Conservation (phyloP, 2,888 invertebrate species). For the Cancer borealis region DNA sequence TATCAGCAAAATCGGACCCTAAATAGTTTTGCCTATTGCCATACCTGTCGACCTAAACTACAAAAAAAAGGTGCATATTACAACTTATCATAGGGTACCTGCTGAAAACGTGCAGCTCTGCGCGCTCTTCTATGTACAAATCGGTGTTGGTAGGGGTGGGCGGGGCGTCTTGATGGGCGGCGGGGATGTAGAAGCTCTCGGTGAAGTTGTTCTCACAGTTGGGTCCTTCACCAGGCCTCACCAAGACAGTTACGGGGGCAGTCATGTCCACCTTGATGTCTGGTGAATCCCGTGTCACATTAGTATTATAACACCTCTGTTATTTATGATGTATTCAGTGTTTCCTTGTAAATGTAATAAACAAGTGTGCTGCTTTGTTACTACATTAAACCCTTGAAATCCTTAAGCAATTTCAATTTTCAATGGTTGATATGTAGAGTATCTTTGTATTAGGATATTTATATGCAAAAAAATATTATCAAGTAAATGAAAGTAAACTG, state of each 20-base stretch:
- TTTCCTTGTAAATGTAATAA: too few relatives aligned
- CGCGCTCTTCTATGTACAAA: slow-evolving; percentile 53
- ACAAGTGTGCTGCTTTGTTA: too few relatives aligned
- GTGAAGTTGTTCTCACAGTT: slow-evolving; percentile 64
- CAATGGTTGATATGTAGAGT: too few relatives aligned
- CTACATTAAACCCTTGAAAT: too few relatives aligned
- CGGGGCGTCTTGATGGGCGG: slow-evolving; percentile 55
- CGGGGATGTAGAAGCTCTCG: slow-evolving; percentile 54
- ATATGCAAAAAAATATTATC: too few relatives aligned
- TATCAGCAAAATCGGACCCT: too few relatives aligned
- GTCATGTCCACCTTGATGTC: slow-evolving; percentile 62
- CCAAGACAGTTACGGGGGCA: slow-evolving; percentile 48
- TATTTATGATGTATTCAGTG: not conserved
- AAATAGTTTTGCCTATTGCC: too few relatives aligned
- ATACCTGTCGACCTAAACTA: too few relatives aligned
- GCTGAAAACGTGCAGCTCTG: slow-evolving; percentile 54
- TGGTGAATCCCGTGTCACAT: not conserved
- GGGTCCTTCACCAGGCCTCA: slow-evolving; percentile 58
- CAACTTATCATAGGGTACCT: slow-evolving; percentile 4
- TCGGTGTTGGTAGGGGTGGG: slow-evolving; percentile 57
- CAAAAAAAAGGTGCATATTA: too few relatives aligned
- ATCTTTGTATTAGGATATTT: too few relatives aligned
- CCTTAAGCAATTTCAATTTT: too few relatives aligned
- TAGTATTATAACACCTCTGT: not conserved
- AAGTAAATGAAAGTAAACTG: too few relatives aligned